A percentile compares a stretch with the other conserved stretches of the same genome.
Evolutionary conservation across 2,888 invertebrate species (phyloP).

Genomic region (Fragum fragum): DNA sequence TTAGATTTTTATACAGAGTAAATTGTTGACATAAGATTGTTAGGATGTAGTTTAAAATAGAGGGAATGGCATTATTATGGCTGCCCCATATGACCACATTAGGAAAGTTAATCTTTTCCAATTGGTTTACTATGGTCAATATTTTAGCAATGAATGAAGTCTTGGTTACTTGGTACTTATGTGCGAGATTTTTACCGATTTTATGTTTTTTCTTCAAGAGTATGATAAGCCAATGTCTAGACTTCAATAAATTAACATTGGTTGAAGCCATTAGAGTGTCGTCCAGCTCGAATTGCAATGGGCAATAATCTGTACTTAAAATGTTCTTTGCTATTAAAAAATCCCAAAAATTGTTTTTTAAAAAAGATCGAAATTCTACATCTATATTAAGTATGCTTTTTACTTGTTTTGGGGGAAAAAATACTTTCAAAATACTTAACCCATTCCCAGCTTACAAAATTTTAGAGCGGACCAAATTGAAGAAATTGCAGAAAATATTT

Average conservation of each 20-base stretch:
- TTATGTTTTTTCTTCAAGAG: slow-evolving; percentile 10
- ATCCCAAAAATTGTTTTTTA: too few relatives aligned
- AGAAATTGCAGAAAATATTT: too few relatives aligned
- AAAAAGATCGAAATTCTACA: too few relatives aligned
- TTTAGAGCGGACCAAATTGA: too few relatives aligned
- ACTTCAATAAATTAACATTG: neutral
- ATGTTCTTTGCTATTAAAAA: too few relatives aligned
- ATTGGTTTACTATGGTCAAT: slow-evolving; percentile 28
- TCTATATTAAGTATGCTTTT: too few relatives aligned
- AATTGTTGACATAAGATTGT: slow-evolving; percentile 39
- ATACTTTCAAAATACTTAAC: too few relatives aligned
- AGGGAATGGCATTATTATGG: slow-evolving; percentile 20
- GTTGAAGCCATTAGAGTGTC: neutral
- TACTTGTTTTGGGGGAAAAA: too few relatives aligned
- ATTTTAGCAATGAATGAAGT: neutral
- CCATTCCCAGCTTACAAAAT: too few relatives aligned
- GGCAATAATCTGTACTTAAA: neutral
- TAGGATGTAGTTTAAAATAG: slow-evolving; percentile 29
- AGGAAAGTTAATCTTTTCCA: slow-evolving; percentile 16
- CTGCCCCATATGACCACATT: slow-evolving; percentile 18
- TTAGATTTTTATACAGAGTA: slow-evolving; percentile 34
- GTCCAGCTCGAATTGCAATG: too few relatives aligned
- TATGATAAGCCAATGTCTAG: slow-evolving; percentile 24
- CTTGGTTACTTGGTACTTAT: neutral
- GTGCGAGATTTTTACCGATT: neutral